phyloP scores from a whole-genome alignment of 2,888 invertebrate species.

The Amphiduros pacificus region DNA sequence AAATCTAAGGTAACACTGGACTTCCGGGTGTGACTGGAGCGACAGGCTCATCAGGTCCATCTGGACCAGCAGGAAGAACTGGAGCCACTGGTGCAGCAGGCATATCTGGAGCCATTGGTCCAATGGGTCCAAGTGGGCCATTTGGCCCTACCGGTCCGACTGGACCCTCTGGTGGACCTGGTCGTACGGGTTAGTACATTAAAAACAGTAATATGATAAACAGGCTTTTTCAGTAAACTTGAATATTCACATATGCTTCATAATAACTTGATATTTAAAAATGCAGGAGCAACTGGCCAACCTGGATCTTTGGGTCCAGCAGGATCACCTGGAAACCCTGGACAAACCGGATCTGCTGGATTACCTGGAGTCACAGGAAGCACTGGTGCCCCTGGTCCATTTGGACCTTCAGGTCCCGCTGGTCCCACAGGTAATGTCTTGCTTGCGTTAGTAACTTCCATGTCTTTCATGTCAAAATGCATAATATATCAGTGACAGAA shows the following conservation, averaged over 20 bases:
- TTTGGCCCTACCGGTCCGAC: constrained; percentile 7
- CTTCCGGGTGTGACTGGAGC: constrained; percentile 2
- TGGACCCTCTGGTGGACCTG: constrained; percentile 1
- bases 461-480: no score
- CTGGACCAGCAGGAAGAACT: constrained; percentile 5
- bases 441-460: no score
- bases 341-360: neutral
- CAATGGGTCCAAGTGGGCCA: constrained; percentile 1
- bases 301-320: neutral
- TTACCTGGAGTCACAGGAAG: neutral
- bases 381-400: neutral
- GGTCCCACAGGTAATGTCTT: neutral
- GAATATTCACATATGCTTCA: no score
- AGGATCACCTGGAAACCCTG: neutral
- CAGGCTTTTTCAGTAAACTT: no score
- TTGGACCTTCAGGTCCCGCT: neutral
- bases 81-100: constrained; percentile 8
- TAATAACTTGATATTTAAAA: neutral
- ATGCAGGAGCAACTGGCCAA: neutral
- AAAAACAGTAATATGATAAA: no score
- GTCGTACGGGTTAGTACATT: neutral
- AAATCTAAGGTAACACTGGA: neutral
- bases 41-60: constrained; percentile 1
- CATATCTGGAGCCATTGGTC: constrained; percentile 8
- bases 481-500: no score